Base-by-base conservation (phyloP, 2,888 invertebrate genomes). In the Lingula anatina region DNA sequence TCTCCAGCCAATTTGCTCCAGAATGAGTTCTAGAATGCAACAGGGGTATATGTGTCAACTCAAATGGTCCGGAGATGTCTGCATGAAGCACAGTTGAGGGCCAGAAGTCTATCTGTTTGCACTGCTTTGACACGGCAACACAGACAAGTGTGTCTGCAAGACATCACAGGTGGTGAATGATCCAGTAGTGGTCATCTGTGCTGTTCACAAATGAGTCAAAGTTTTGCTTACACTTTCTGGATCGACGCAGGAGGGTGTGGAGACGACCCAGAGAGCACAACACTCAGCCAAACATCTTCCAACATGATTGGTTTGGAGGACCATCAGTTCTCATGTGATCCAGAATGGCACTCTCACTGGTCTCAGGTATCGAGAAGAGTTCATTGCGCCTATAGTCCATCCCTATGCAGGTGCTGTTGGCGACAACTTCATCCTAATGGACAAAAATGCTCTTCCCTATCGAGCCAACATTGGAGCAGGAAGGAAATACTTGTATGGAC, bases 361-460 rank as follows among this genome's bases (percentile, higher is more conserved):
- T 46, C 27, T 47, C 15, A 15, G 46, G 12, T 55, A 53, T 40
- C 40, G 41, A 12, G 46, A 53, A 43, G 50, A 52, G 37, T 47
- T 56, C 25, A 46, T 53, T 1, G 26, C 48, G 35, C 12, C 18
- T 5, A 20, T 46, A 44, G 52, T 51, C 12, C 5, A 46, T 9
- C 44, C 46, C 7, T 50, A 31, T 25, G 51, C 52, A 27, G 50
- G 47, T 42, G 48, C 49, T n/a, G n/a, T n/a, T n/a, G n/a, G n/a
- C n/a, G n/a, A n/a, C n/a, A n/a, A n/a, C n/a, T n/a, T n/a, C n/a
- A 24, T 25, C 49, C 35, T 54, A 7, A 47, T 54, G 53, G 47
- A 47, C 26, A 45, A 47, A 39, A 53, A 43, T 38, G 46, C 49
- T 18, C 43, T 39, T 3, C 49, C 53, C 2, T 49, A 50, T n/a